These are phyloP conservation scores for Lasioglossum malachurum DNA, from an alignment of 2,888 invertebrate genomes.

Conservation along the genomic window DNA sequence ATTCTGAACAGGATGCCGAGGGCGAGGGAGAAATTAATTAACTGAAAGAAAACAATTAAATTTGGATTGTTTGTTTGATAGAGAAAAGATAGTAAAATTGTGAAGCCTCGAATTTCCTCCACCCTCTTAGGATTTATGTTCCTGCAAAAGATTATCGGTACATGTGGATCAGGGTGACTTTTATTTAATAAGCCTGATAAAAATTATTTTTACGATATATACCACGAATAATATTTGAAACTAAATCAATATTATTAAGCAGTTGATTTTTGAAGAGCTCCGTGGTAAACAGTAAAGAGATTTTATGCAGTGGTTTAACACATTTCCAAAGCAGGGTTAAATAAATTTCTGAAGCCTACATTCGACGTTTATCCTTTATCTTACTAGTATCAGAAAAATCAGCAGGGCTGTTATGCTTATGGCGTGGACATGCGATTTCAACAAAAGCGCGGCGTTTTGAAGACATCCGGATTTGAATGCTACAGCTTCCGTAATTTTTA, in stretches of 20 bases:
- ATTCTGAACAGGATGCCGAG: conserved; percentile 41
- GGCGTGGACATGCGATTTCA: conserved; percentile 75
- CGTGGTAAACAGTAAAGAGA: background rate
- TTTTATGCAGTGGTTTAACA: background rate
- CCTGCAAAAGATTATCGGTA: background rate
- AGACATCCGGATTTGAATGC: conserved; percentile 76
- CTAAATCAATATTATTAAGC: too few species aligned
- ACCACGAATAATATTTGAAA: background rate
- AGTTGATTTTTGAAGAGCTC: too few species aligned
- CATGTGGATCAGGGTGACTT: background rate
- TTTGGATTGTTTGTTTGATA: background rate
- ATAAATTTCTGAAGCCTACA: background rate
- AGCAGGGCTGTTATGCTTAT: conserved; percentile 69
- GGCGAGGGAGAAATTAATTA: conserved; percentile 33
- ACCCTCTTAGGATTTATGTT: background rate
- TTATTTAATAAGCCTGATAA: background rate
- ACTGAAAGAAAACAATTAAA: conserved; percentile 33
- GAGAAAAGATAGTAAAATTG: conserved; percentile 1
- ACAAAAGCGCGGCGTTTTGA: conserved; percentile 66
- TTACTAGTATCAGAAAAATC: conserved; percentile 70
- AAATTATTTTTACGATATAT: background rate
- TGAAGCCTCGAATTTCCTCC: background rate
- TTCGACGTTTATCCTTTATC: conserved; percentile 14
- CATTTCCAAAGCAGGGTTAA: background rate
- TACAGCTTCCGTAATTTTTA: conserved; percentile 70